A percentile compares a stretch with the other conserved stretches of the same genome.
These are phyloP conservation scores for Sebastes iracundus DNA, from an alignment of 2,797 vertebrate genomes.

Conservation along the genomic window DNA sequence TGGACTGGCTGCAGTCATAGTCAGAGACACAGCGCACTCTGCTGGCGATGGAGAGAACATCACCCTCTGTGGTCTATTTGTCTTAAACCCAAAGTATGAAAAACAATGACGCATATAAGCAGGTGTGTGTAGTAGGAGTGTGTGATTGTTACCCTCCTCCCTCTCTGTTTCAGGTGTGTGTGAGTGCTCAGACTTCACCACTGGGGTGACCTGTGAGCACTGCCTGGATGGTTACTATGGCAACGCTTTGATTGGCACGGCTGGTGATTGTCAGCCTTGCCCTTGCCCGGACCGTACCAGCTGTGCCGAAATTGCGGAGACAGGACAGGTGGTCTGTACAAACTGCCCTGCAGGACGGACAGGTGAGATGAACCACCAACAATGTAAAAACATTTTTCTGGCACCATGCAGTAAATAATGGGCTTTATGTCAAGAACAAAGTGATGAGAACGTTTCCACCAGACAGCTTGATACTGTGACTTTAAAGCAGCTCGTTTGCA, in stretches of 20 bases:
- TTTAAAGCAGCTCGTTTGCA: constrained; percentile 3
- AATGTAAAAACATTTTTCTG: background rate
- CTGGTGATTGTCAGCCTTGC: constrained; percentile 87
- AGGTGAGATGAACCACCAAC: constrained; percentile 78
- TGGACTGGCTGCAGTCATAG: constrained; percentile 1
- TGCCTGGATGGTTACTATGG: constrained; percentile 91
- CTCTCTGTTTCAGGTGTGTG: constrained; percentile 86
- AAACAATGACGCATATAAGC: constrained; percentile 11
- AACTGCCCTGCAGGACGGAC: constrained; percentile 89
- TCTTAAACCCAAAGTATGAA: background rate
- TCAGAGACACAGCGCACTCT: constrained; percentile 77
- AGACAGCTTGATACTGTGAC: background rate
- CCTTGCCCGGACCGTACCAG: constrained; percentile 87
- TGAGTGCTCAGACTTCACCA: constrained; percentile 87
- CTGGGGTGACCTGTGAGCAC: constrained; percentile 87
- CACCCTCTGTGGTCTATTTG: background rate
- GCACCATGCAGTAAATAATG: background rate
- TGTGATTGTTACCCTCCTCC: constrained; percentile 1
- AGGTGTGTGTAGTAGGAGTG: constrained; percentile 7
- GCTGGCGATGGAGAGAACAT: constrained; percentile 43
- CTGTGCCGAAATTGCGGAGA: constrained; percentile 82
- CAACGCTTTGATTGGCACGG: constrained; percentile 84
- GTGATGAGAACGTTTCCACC: background rate
- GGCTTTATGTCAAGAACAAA: constrained; percentile 19
- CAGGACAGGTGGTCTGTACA: constrained; percentile 89